A percentile compares a stretch with the other conserved stretches of the same genome.
phyloP scores from a whole-genome alignment of 2,797 vertebrate species.

The Jordanella pulchra region DNA sequence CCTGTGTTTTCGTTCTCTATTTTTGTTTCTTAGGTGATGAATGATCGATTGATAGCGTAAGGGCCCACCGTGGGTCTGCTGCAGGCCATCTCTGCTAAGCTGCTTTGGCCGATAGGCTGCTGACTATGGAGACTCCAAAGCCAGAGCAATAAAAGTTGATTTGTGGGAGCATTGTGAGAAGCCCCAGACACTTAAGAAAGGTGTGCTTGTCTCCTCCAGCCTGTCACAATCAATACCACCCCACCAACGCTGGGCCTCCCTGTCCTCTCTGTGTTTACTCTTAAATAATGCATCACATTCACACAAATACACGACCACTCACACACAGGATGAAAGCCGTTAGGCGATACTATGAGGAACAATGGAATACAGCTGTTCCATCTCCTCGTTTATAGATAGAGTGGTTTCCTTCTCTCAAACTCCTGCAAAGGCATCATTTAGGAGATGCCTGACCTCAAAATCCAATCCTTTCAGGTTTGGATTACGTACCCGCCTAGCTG shows the following conservation, averaged over 20 bases:
- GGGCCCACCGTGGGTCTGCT: slow-evolving; percentile 63
- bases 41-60: slow-evolving; percentile 76
- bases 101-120: slow-evolving; percentile 75
- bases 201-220: slow-evolving; percentile 71
- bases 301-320: slow-evolving; percentile 66
- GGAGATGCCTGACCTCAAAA: slow-evolving; percentile 65
- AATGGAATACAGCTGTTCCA: slow-evolving; percentile 52
- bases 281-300: slow-evolving; percentile 74
- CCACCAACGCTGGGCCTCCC: slow-evolving; percentile 61
- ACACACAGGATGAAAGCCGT: slow-evolving; percentile 64
- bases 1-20: slow-evolving; percentile 67
- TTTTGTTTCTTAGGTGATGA: slow-evolving; percentile 75
- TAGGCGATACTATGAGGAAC: slow-evolving; percentile 54
- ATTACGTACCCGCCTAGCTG: slow-evolving; percentile 62
- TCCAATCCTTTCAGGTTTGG: slow-evolving; percentile 64
- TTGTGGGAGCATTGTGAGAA: slow-evolving; percentile 73
- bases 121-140: slow-evolving; percentile 71
- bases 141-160: slow-evolving; percentile 75
- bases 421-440: slow-evolving; percentile 57
- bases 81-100: slow-evolving; percentile 72
- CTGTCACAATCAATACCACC: slow-evolving; percentile 76
- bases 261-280: slow-evolving; percentile 71
- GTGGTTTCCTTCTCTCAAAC: slow-evolving; percentile 50
- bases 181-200: slow-evolving; percentile 75
- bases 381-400: slow-evolving; percentile 49